Evolutionary conservation across 2,797 vertebrate genomes (phyloP), one percentile per base, ranked within the genome.

Genomic region (Gephyroberyx darwinii): DNA sequence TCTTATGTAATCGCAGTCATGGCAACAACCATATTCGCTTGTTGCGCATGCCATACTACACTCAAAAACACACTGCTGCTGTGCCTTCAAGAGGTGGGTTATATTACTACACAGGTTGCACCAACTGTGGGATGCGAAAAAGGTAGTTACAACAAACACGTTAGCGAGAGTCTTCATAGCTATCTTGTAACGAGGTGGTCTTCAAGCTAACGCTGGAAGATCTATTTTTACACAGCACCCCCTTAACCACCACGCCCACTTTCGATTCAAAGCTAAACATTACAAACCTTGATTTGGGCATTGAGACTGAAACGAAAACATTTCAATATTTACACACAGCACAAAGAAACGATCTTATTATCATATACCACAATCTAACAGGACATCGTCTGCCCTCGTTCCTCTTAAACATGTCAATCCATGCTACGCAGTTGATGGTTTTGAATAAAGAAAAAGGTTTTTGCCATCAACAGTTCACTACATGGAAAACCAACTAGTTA

Each of bases 201-300:
- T 72, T 66, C 56, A 62, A 74, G 77, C 79, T 84, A 73, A 78
- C 81, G 2, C 58, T 14, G 76, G 59, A 67, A n/a, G 12, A 33
- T 79, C 87, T 89, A 90, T 90, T 90, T 88, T 88, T 90, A 84
- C 74, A 65, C 72, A 33, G 69, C 74, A 74, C 33, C 70, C 55
- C 60, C 41, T 51, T 26, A 22, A 26, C 47, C 62, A 58, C 86
- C 89, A 87, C 91, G 86, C 89, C 90, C 87, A 89, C 88, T 80
- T 72, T 64, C 74, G 69, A 69, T 19, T 78, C 48, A 26, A 51
- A 78, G 30, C 60, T n/a, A 62, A 77, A 72, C 52, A 51, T 65
- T 65, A 53, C 43, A 77, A 78, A 74, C 37, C 65, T 57, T 39
- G 13, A 20, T 33, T n/a, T 8, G n/a, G 43, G 30, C 61, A 19